Percentiles rank a stretch among this genome's conserved stretches.
Conservation (phyloP, 1,140 invertebrate genomes). For the Apocrypta bakeri region DNA sequence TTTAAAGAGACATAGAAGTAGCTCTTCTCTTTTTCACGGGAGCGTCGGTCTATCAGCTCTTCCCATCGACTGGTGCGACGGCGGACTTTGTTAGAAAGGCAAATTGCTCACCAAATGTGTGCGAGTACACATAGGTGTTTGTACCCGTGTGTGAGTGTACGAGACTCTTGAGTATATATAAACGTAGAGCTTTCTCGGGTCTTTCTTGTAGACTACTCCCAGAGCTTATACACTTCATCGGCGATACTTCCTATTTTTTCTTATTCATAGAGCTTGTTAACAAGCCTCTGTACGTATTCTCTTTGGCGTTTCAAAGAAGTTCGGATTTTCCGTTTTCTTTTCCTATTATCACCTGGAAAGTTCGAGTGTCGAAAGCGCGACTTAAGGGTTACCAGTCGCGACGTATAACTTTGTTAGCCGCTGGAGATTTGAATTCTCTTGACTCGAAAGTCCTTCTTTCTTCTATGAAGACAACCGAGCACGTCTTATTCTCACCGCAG, state of each 20-base stretch:
- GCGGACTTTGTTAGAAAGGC: not conserved
- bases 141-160: not conserved
- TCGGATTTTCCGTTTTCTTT: constrained; percentile 19
- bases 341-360: not conserved
- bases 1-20: not conserved
- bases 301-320: not conserved
- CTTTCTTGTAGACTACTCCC: not conserved
- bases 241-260: not conserved
- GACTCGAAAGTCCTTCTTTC: not conserved
- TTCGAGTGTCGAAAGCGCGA: constrained; percentile 6
- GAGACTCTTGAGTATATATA: too few species aligned
- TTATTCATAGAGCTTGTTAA: constrained; percentile 11
- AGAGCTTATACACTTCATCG: not conserved
- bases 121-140: not conserved
- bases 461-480: too few species aligned
- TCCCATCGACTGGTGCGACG: not conserved
- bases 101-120: not conserved
- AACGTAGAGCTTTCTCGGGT: not conserved
- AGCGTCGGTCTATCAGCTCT: not conserved
- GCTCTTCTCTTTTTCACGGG: too few species aligned
- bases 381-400: not conserved
- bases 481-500: not conserved
- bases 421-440: not conserved
- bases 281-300: not conserved
- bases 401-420: not conserved